These are phyloP conservation scores for Leptinotarsa rubiginosa DNA, from an alignment of 2,888 invertebrate genomes.

Conservation along the genomic window DNA sequence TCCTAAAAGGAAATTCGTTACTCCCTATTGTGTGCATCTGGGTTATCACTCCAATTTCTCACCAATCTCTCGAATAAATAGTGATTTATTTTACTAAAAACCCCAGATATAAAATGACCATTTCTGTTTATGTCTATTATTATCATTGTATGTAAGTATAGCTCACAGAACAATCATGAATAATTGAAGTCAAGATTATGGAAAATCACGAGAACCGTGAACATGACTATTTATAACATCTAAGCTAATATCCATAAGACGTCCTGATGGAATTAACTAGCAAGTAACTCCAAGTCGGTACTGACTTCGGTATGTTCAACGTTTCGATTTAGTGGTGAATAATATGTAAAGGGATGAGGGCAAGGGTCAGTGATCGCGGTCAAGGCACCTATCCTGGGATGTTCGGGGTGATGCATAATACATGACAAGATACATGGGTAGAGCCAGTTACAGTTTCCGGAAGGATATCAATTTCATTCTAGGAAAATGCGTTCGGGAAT, in stretches of 20 bases:
- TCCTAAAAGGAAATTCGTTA: too few relatives aligned
- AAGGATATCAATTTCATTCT: background rate
- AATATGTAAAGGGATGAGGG: slow-evolving; percentile 47
- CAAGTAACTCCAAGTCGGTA: slow-evolving; percentile 33
- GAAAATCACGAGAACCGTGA: background rate
- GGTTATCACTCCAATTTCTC: too few relatives aligned
- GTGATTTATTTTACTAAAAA: too few relatives aligned
- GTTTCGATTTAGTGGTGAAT: slow-evolving; percentile 47
- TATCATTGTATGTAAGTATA: too few relatives aligned
- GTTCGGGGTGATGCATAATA: slow-evolving; percentile 57
- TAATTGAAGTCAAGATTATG: background rate
- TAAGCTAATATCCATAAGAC: slow-evolving; percentile 40
- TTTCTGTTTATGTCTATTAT: background rate
- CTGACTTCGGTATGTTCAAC: slow-evolving; percentile 41
- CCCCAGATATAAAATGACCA: too few relatives aligned
- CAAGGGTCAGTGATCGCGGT: slow-evolving; percentile 58
- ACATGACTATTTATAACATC: slow-evolving; percentile 26
- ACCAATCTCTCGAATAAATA: too few relatives aligned
- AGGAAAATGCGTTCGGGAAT: too few relatives aligned
- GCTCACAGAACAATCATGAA: background rate
- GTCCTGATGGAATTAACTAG: slow-evolving; percentile 44
- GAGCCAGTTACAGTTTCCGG: background rate
- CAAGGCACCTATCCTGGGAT: slow-evolving; percentile 56
- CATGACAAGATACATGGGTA: slow-evolving; percentile 22
- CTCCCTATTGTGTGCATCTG: too few relatives aligned